These are phyloP conservation scores for Macrobrachium nipponense DNA, from an alignment of 1,140 invertebrate species.

Conservation along the genomic window DNA sequence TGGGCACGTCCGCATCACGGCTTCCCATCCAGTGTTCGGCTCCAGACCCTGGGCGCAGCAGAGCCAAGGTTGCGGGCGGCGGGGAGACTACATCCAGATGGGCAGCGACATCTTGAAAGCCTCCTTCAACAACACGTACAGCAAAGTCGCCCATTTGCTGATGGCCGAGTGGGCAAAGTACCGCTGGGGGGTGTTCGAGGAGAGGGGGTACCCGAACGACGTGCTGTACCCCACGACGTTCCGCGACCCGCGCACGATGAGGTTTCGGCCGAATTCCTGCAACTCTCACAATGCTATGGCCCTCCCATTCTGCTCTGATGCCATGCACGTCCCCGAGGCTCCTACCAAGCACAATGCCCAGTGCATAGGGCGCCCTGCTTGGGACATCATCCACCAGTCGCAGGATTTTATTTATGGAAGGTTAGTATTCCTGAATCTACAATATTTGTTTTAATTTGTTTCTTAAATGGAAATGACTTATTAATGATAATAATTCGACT, in stretches of 20 bases:
- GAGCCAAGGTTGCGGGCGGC: constrained; percentile 66
- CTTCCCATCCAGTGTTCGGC: constrained; percentile 61
- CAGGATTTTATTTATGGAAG: constrained; percentile 71
- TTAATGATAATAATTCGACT: too few relatives aligned
- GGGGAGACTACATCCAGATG: constrained; percentile 66
- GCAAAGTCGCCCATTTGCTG: constrained; percentile 66
- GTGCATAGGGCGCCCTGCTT: constrained; percentile 74
- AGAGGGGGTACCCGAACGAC: constrained; percentile 67
- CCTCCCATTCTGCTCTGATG: constrained; percentile 73
- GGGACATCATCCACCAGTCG: constrained; percentile 75
- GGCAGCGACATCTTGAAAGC: constrained; percentile 65
- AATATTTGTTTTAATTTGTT: neutral
- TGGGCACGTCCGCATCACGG: constrained; percentile 33
- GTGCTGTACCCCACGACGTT: constrained; percentile 65
- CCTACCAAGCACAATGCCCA: constrained; percentile 78
- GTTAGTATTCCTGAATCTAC: constrained; percentile 13
- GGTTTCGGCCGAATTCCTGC: constrained; percentile 37
- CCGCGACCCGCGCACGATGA: constrained; percentile 15
- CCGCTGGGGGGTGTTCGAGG: constrained; percentile 70
- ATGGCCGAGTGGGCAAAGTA: constrained; percentile 71
- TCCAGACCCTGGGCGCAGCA: constrained; percentile 67
- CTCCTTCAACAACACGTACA: constrained; percentile 22
- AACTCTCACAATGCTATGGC: constrained; percentile 16
- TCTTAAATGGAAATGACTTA: neutral
- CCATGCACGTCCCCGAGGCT: constrained; percentile 73